Conservation (phyloP, 2,888 invertebrate genomes). For the Panorpa germanica region DNA sequence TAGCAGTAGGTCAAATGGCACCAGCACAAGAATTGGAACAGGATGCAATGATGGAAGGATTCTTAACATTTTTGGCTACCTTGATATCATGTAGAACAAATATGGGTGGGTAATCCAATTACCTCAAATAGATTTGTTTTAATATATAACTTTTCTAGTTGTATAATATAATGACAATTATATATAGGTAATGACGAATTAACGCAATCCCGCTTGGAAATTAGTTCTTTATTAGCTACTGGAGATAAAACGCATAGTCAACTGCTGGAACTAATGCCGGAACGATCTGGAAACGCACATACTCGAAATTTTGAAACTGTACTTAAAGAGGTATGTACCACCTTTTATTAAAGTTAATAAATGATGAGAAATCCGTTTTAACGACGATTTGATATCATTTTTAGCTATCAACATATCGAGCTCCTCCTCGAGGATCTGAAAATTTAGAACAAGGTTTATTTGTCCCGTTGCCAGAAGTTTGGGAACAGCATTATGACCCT, state of each 20-base stretch:
- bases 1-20: slow-evolving; percentile 53
- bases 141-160: not conserved
- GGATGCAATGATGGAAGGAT: slow-evolving; percentile 85
- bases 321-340: slow-evolving; percentile 48
- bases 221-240: slow-evolving; percentile 83
- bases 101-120: slow-evolving; percentile 34
- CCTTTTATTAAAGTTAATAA: too few relatives aligned
- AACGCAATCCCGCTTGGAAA: slow-evolving; percentile 64
- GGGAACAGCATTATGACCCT: slow-evolving; percentile 88
- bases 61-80: slow-evolving; percentile 77
- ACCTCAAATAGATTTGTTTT: not conserved
- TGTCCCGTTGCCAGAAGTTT: slow-evolving; percentile 68
- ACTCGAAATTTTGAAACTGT: slow-evolving; percentile 76
- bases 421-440: slow-evolving; percentile 48
- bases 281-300: slow-evolving; percentile 81
- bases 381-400: slow-evolving; percentile 7
- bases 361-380: slow-evolving; percentile 5
- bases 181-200: slow-evolving; percentile 36
- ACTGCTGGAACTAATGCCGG: slow-evolving; percentile 87
- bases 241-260: slow-evolving; percentile 93
- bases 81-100: slow-evolving; percentile 77
- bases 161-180: not conserved
- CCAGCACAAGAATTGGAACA: slow-evolving; percentile 61
- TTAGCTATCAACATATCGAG: slow-evolving; percentile 66
- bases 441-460: slow-evolving; percentile 84